phyloP scores from a whole-genome alignment of 2,888 invertebrate species.

The Endotricha flammealis region DNA sequence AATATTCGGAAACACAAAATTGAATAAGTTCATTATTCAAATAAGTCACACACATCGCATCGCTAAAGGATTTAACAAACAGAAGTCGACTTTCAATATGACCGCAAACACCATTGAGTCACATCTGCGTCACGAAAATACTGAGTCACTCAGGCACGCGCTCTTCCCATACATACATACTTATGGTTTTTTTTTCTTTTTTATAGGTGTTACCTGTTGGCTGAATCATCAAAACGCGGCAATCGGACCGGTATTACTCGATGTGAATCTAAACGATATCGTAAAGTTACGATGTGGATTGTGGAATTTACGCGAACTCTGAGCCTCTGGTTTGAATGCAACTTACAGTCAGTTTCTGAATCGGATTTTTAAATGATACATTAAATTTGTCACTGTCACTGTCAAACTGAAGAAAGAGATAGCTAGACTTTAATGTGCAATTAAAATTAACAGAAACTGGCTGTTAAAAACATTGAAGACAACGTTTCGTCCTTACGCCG shows the following conservation, averaged over 20 bases:
- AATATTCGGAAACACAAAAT: too few species aligned
- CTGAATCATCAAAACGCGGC: slow-evolving; percentile 46
- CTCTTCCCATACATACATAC: slow-evolving; percentile 36
- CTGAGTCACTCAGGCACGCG: slow-evolving; percentile 45
- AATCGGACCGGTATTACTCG: slow-evolving; percentile 11
- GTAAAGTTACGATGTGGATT: slow-evolving; percentile 10
- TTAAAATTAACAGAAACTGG: too few species aligned
- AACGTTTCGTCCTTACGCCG: too few species aligned
- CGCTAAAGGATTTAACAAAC: slow-evolving; percentile 28
- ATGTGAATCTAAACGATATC: slow-evolving; percentile 8
- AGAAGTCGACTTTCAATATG: slow-evolving; percentile 33
- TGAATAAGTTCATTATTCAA: not conserved
- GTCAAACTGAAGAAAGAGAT: too few species aligned
- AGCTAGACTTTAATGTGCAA: too few species aligned
- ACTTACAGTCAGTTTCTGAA: too few species aligned
- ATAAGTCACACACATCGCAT: not conserved
- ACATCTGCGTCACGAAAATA: slow-evolving; percentile 42
- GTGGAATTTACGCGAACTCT: slow-evolving; percentile 14
- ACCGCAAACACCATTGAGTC: slow-evolving; percentile 50
- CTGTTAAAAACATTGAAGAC: too few species aligned
- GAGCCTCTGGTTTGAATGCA: too few species aligned
- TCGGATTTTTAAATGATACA: too few species aligned
- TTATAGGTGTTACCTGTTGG: slow-evolving; percentile 54
- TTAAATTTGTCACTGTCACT: too few species aligned
- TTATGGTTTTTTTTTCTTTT: slow-evolving; percentile 39